Base-by-base conservation (phyloP, 2,888 invertebrate genomes). In the Cordilura impudica region DNA sequence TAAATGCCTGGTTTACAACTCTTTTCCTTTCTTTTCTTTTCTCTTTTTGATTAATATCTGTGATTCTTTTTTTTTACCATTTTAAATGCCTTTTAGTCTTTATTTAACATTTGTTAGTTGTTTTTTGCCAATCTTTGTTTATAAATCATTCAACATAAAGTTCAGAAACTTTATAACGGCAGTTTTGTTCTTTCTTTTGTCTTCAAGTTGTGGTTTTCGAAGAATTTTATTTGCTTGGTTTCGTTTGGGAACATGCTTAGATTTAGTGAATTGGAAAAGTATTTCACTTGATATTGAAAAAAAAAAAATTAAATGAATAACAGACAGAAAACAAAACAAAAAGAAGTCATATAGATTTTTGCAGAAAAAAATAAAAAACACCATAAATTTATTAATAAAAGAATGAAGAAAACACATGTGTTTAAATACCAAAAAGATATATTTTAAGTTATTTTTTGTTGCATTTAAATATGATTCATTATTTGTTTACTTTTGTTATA, bases 91-190 rank as follows among this genome's bases (percentile, higher is more conserved):
- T 66, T 31, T 67, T 29, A 14, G 21, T 29, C 19, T 16, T 43
- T 26, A 4, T 26, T 35, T 10, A 35, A 10, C 35, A 35, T 35
- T 35, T 35, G 3, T 35, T 35, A 3, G 7, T 2, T 19, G n/a
- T 18, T 54, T 39, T 39, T 67, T 45, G 21, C 19, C 43, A 54
- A 56, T 45, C 16, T 14, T 26, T 70, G n/a, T 58, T 69, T 49
- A 16, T 12, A 19, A 60, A 60, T 49, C 69, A 47, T 47, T 8
- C n/a, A 16, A 10, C 12, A 67, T 12, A 21, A 58, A 49, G 58
- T 39, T 10, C 16, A 21, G n/a, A 21, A 35, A 35, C 45, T n/a
- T 51, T 51, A 60, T 60, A 51, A 69, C 23, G 49, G 58, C 23
- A 23, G 21, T 51, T 26, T 49, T 39, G 47, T 26, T 35, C 23